Percentiles rank a stretch among this genome's conserved stretches.
phyloP scores from a whole-genome alignment of 2,888 invertebrate genomes.

The Sepiola atlantica region DNA sequence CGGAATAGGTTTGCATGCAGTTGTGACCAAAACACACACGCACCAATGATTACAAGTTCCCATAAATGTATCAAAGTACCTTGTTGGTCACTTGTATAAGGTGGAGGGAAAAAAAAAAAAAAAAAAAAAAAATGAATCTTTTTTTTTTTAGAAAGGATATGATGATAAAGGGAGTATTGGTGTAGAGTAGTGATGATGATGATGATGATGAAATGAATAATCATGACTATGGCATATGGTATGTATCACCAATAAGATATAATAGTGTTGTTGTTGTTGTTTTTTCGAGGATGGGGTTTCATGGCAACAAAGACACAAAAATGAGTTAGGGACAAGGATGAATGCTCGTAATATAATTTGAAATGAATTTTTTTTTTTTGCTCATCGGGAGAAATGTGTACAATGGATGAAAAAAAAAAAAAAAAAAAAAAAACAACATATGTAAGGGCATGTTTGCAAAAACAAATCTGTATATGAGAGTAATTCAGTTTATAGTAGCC shows the following conservation, averaged over 20 bases:
- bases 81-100: background rate
- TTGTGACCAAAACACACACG: background rate
- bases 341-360: background rate
- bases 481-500: background rate
- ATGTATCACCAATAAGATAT: background rate
- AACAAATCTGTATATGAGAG: background rate
- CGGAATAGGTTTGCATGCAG: background rate
- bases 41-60: background rate
- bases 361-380: background rate
- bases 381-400: slow-evolving; percentile 36
- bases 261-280: background rate
- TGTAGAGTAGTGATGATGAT: background rate
- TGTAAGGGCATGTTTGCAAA: background rate
- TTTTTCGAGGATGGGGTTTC: too few species aligned
- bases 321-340: background rate
- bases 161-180: background rate
- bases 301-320: background rate
- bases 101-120: too few species aligned
- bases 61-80: background rate
- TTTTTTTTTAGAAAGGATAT: background rate
- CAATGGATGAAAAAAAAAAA: background rate
- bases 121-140: too few species aligned
- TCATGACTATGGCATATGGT: background rate
- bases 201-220: background rate
- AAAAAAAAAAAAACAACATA: background rate